Evolutionary conservation across 2,797 vertebrate species (phyloP).

Genomic region (Epinephelus awoara): DNA sequence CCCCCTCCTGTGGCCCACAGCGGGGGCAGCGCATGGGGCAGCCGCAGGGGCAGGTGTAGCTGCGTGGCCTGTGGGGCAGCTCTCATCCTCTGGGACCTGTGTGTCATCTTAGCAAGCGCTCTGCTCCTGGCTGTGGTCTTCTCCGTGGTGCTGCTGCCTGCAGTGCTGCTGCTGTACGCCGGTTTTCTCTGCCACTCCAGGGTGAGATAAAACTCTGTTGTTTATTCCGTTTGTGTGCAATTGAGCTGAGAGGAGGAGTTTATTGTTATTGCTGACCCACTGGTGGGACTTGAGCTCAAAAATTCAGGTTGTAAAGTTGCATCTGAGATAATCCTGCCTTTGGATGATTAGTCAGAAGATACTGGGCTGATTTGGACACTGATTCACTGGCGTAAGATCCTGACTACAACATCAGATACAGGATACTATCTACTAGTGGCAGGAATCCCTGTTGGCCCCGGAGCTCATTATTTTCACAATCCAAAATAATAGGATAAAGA

Average conservation of each 20-base stretch:
- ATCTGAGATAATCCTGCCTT: not conserved
- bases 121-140: slow-evolving; percentile 81
- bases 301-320: slow-evolving; percentile 9
- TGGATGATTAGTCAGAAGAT: slow-evolving; percentile 17
- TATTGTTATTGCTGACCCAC: not conserved
- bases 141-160: slow-evolving; percentile 81
- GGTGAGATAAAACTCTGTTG: slow-evolving; percentile 65
- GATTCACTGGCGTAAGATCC: slow-evolving; percentile 5
- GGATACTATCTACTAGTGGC: not conserved
- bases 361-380: not conserved
- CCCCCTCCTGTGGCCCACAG: slow-evolving; percentile 84
- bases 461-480: not conserved
- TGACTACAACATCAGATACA: not conserved
- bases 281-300: not conserved
- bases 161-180: slow-evolving; percentile 81
- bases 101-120: slow-evolving; percentile 61
- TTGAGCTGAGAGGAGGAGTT: not conserved
- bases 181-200: slow-evolving; percentile 88
- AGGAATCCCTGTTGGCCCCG: not conserved
- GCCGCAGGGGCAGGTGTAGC: slow-evolving; percentile 73
- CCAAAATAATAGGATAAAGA: not conserved
- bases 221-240: slow-evolving; percentile 2
- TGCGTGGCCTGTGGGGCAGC: slow-evolving; percentile 77
- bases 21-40: slow-evolving; percentile 80
- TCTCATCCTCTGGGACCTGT: slow-evolving; percentile 82